Evolutionary conservation across 2,797 vertebrate species (phyloP).

Genomic region (Acanthurus leucopareius): DNA sequence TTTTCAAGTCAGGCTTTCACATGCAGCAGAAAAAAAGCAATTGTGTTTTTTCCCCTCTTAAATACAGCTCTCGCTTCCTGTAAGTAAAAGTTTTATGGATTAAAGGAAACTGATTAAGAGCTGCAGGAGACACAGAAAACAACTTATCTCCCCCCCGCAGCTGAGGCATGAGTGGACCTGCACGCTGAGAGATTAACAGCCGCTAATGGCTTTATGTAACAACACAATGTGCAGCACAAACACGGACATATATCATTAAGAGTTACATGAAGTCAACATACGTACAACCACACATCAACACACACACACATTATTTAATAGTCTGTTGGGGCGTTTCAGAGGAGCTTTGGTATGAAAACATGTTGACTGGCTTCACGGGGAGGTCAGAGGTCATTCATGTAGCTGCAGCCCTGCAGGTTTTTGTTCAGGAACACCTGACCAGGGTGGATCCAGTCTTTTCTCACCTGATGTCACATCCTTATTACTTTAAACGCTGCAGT

Average conservation of each 20-base stretch:
- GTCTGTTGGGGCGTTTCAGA: background rate
- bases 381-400: conserved; percentile 38
- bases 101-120: conserved; percentile 56
- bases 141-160: conserved; percentile 42
- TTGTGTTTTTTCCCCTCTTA: conserved; percentile 13
- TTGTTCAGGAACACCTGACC: conserved; percentile 42
- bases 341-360: conserved; percentile 21
- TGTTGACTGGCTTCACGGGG: conserved; percentile 15
- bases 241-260: background rate
- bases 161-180: conserved; percentile 42
- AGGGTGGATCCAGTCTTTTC: conserved; percentile 5
- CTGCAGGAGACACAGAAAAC: conserved; percentile 52
- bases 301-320: background rate
- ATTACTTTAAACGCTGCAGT: background rate
- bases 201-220: conserved; percentile 65
- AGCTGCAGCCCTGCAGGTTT: conserved; percentile 35
- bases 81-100: conserved; percentile 54
- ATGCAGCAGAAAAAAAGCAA: conserved; percentile 16
- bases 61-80: conserved; percentile 25
- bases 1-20: conserved; percentile 3
- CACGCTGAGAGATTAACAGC: conserved; percentile 61
- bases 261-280: background rate
- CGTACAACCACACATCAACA: background rate
- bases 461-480: conserved; percentile 5
- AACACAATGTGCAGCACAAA: conserved; percentile 48